These are phyloP conservation scores for Corvus moneduloides DNA, from an alignment of 2,113 vertebrate genomes.

Conservation along the genomic window DNA sequence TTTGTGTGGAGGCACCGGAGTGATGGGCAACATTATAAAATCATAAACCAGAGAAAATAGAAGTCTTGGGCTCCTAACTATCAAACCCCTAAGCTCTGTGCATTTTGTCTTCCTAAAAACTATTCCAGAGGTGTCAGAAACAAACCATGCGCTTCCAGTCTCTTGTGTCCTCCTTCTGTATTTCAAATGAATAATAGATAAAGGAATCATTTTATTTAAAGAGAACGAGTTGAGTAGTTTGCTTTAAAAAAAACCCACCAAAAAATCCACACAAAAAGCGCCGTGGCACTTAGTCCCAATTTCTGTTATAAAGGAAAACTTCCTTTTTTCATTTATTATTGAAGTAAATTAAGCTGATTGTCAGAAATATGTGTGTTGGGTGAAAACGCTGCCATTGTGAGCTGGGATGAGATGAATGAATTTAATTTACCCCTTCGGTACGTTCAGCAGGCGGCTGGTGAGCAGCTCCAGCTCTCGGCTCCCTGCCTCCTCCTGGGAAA, in stretches of 20 bases:
- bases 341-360: slow-evolving; percentile 75
- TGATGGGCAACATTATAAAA: neutral
- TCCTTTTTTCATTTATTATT: slow-evolving; percentile 69
- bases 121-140: slow-evolving; percentile 50
- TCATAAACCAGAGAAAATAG: neutral
- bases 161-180: slow-evolving; percentile 62
- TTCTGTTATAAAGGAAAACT: slow-evolving; percentile 16
- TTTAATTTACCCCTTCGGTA: slow-evolving; percentile 68
- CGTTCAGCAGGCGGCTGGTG: neutral
- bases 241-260: neutral
- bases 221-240: slow-evolving; percentile 64
- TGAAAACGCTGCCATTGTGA: slow-evolving; percentile 36
- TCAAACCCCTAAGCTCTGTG: slow-evolving; percentile 28
- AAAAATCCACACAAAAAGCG: neutral
- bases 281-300: neutral
- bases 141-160: slow-evolving; percentile 40
- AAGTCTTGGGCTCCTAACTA: neutral
- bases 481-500: neutral
- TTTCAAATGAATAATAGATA: slow-evolving; percentile 69
- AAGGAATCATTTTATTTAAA: slow-evolving; percentile 67
- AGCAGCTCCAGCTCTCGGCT: neutral
- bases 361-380: slow-evolving; percentile 43
- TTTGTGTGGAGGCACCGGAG: neutral
- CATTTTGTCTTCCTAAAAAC: slow-evolving; percentile 61
- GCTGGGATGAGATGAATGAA: slow-evolving; percentile 65